Evolutionary conservation across 2,113 vertebrate genomes (phyloP).

Genomic region (Steatornis caripensis): DNA sequence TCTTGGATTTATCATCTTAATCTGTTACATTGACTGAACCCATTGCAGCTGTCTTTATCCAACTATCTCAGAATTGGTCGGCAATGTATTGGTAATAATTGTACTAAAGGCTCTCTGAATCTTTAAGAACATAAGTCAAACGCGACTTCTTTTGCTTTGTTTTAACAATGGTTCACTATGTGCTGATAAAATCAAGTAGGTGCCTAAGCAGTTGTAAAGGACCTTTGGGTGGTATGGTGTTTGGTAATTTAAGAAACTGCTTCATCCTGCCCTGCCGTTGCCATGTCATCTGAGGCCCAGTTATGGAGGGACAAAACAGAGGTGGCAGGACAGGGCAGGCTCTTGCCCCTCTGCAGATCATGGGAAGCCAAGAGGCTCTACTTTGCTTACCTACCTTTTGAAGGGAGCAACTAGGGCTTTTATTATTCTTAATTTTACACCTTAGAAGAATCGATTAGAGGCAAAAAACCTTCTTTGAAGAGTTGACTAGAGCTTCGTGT

Average conservation of each 20-base stretch:
- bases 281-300: neutral
- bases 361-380: neutral
- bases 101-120: slow-evolving; percentile 6
- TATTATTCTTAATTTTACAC: slow-evolving; percentile 27
- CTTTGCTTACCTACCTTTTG: slow-evolving; percentile 23
- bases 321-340: neutral
- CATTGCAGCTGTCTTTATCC: neutral
- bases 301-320: neutral
- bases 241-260: neutral
- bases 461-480: neutral
- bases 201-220: neutral
- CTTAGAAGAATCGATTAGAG: slow-evolving; percentile 30
- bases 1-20: slow-evolving; percentile 50
- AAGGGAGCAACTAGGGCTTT: neutral
- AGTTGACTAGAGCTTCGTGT: neutral
- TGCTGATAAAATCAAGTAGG: neutral
- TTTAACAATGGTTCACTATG: neutral
- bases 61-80: neutral
- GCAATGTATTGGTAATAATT: slow-evolving; percentile 23
- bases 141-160: neutral
- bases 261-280: neutral
- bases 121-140: neutral
- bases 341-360: neutral
- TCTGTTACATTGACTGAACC: slow-evolving; percentile 26
- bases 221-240: neutral